Base-by-base conservation (phyloP, 2,797 vertebrate species). In the Fistularia commersonii region DNA sequence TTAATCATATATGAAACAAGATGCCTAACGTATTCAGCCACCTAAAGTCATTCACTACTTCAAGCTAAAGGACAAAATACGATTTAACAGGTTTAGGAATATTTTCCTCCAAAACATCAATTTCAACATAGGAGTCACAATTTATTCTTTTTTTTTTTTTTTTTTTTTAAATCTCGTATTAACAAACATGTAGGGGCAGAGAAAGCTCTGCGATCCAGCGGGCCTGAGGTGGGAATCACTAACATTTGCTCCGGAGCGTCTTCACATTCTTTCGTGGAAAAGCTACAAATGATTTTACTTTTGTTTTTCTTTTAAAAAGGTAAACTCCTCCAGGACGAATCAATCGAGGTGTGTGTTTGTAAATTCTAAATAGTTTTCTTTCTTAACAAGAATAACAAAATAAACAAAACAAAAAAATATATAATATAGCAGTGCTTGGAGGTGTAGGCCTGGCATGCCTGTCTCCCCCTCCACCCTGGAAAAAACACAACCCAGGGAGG, bases 51-150 rank as follows among this genome's bases (percentile, higher is more conserved):
- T 87, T 81, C 80, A 87, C 87, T 90, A 90, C 75, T 82, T 89
- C 81, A 88, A 88, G 86, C 88, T 88, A 88, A 87, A 87, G 84
- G 87, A 88, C 84, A 81, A 88, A 86, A 81, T 87, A 90, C 85
- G 57, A 84, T 87, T n/a, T n/a, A n/a, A 89, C 83, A 73, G 74
- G 65, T 80, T 84, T 45, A 80, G 73, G 70, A 85, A 78, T 79
- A 80, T 74, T 67, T 50, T 72, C 68, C 59, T 62, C 75, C 62
- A 85, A 84, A 82, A 86, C 86, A 88, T 85, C 74, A 75, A 81
- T 76, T 85, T 87, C 48, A 83, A 86, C 80, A 77, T 77, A 77
- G 74, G 64, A 74, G 55, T 53, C 56, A 9, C 32, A 7, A 41
- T 14, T 49, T 48, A 41, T 35, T 51, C 3, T 50, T 42, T 46